These are phyloP conservation scores for Terebella lapidaria DNA, from an alignment of 2,888 invertebrate species.

Conservation along the genomic window DNA sequence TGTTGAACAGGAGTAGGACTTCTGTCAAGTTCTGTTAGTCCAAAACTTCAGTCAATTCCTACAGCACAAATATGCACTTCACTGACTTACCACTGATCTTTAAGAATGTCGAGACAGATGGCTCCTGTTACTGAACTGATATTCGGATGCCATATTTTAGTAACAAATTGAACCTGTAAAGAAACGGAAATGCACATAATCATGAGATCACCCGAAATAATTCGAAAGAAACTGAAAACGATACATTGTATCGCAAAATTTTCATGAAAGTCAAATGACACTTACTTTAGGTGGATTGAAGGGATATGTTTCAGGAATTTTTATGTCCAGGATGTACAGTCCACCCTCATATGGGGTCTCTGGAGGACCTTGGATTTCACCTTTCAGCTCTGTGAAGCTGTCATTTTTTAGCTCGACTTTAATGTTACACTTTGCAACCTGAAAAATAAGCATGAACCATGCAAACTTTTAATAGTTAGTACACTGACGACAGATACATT, in stretches of 20 bases:
- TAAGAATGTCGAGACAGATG: slow-evolving; percentile 96
- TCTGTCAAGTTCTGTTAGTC: no score
- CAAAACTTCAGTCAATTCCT: no score
- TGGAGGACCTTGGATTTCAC: slow-evolving; percentile 94
- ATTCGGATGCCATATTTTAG: slow-evolving; percentile 99
- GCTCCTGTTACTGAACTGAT: slow-evolving; percentile 95
- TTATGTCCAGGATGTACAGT: slow-evolving; percentile 87
- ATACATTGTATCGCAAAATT: no score
- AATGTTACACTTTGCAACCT: slow-evolving; percentile 56
- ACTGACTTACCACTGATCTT: slow-evolving; percentile 63
- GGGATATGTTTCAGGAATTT: slow-evolving; percentile 97
- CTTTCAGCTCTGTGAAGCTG: slow-evolving; percentile 84
- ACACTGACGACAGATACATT: no score
- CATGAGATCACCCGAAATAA: no score
- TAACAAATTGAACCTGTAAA: slow-evolving; percentile 85
- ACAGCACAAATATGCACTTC: no score
- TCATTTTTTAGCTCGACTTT: slow-evolving; percentile 76
- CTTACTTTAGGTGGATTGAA: slow-evolving; percentile 97
- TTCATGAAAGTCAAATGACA: no score
- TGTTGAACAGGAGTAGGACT: no score
- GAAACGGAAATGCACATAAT: no score
- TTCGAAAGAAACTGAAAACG: no score
- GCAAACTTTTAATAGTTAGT: neutral
- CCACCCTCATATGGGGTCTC: slow-evolving; percentile 99
- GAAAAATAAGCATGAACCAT: slow-evolving; percentile 1